A percentile compares a stretch with the other conserved stretches of the same genome.
phyloP scores from a whole-genome alignment of 2,113 vertebrate species.

The Peromyscus maniculatus region DNA sequence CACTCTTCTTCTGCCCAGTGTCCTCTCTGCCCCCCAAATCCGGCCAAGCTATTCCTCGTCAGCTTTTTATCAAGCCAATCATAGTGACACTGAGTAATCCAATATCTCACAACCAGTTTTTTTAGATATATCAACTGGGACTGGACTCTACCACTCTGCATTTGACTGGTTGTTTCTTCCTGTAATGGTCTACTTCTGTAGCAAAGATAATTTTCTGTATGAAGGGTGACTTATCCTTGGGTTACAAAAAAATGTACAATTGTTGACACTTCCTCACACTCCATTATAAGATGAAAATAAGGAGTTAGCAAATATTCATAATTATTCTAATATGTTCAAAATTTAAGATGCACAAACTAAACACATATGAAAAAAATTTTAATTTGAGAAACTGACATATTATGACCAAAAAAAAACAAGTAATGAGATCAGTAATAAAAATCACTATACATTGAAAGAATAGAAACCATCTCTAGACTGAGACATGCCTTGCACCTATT shows the following conservation, averaged over 20 bases:
- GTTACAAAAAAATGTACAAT: background rate
- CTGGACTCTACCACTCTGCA: no score
- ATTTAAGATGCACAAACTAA: background rate
- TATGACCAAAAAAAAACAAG: background rate
- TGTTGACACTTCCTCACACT: background rate
- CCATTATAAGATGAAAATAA: background rate
- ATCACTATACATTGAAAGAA: background rate
- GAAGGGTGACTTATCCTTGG: background rate
- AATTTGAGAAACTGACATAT: background rate
- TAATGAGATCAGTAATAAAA: background rate
- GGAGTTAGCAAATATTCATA: background rate
- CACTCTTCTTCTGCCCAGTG: no score
- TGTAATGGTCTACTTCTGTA: background rate
- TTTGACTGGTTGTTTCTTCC: background rate
- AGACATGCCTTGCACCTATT: background rate
- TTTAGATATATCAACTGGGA: background rate
- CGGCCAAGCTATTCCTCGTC: no score
- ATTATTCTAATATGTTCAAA: background rate
- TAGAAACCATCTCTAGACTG: background rate
- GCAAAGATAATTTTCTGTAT: background rate
- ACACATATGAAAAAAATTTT: background rate
- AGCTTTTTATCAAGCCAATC: no score
- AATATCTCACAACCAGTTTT: background rate
- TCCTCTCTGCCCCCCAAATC: no score
- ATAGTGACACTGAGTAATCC: no score